These are phyloP conservation scores for Amblyopsis hoosieri DNA, from an alignment of 2,797 vertebrate species.

Conservation along the genomic window DNA sequence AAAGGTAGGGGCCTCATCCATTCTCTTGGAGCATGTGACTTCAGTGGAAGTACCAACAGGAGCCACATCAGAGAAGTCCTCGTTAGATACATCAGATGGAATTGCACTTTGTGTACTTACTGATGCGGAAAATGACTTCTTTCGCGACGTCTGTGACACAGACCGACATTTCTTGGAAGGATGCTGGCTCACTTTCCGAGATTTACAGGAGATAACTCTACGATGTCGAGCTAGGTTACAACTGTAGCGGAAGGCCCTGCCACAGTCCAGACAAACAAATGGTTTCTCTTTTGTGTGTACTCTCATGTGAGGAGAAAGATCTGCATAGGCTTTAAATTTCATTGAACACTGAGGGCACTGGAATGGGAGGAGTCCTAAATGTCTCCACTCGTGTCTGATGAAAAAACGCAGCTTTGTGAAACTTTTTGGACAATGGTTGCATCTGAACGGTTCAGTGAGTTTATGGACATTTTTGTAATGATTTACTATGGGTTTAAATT, in stretches of 20 bases:
- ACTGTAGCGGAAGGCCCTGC: not conserved
- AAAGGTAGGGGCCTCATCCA: not conserved
- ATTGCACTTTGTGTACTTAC: not conserved
- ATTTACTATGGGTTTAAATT: not conserved
- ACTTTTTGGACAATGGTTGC: conserved; percentile 2
- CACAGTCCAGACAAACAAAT: not conserved
- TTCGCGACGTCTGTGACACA: not conserved
- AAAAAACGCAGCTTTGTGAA: not conserved
- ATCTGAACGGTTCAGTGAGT: not conserved
- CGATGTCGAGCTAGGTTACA: not conserved
- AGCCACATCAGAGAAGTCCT: not conserved
- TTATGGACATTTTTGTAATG: conserved; percentile 2
- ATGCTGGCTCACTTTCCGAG: not conserved
- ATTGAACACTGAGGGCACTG: conserved; percentile 7
- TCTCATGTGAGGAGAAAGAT: not conserved
- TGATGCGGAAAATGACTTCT: not conserved
- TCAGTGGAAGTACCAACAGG: not conserved
- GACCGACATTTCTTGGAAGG: not conserved
- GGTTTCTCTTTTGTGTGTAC: conserved; percentile 10
- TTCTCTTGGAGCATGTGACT: conserved; percentile 5
- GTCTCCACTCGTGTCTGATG: conserved; percentile 9
- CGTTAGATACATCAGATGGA: not conserved
- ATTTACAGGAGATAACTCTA: not conserved
- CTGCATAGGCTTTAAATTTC: not conserved
- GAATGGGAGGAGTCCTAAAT: conserved; percentile 2